Percentiles rank a stretch among this genome's conserved stretches.
Conservation (phyloP, 2,888 invertebrate genomes). For the Scaptomyza polygonia region DNA sequence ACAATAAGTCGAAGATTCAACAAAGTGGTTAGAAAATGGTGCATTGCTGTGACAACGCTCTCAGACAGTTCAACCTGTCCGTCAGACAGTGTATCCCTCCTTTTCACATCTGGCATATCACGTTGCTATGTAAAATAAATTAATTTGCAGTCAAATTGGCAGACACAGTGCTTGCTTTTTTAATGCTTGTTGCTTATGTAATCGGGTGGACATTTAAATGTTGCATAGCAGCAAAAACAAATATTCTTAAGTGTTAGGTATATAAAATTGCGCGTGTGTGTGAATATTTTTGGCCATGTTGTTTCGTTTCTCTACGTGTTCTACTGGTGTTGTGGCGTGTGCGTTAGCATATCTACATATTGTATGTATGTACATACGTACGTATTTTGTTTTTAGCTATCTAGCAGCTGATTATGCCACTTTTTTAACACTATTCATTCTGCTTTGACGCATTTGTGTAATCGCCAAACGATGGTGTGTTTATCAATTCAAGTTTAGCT, state of each 20-base stretch:
- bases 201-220: constrained; percentile 45
- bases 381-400: constrained; percentile 1
- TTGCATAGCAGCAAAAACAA: constrained; percentile 25
- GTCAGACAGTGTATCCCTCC: not conserved
- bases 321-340: constrained; percentile 4
- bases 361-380: not conserved
- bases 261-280: not conserved
- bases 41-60: constrained; percentile 29
- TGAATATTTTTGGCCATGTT: constrained; percentile 25
- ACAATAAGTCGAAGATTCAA: constrained; percentile 35
- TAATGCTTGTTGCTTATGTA: constrained; percentile 23
- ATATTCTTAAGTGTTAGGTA: constrained; percentile 14
- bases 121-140: constrained; percentile 22
- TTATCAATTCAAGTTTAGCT: constrained; percentile 29
- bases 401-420: constrained; percentile 54
- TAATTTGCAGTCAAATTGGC: constrained; percentile 51
- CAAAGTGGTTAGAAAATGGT: constrained; percentile 22
- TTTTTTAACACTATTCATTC: constrained; percentile 16
- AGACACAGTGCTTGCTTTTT: constrained; percentile 10
- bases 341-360: not conserved
- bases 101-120: not conserved
- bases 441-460: constrained; percentile 25
- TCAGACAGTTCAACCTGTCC: constrained; percentile 5
- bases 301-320: constrained; percentile 12
- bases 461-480: constrained; percentile 22